These are phyloP conservation scores for Caligus rogercresseyi DNA, from an alignment of 1,140 invertebrate species.

Conservation along the genomic window DNA sequence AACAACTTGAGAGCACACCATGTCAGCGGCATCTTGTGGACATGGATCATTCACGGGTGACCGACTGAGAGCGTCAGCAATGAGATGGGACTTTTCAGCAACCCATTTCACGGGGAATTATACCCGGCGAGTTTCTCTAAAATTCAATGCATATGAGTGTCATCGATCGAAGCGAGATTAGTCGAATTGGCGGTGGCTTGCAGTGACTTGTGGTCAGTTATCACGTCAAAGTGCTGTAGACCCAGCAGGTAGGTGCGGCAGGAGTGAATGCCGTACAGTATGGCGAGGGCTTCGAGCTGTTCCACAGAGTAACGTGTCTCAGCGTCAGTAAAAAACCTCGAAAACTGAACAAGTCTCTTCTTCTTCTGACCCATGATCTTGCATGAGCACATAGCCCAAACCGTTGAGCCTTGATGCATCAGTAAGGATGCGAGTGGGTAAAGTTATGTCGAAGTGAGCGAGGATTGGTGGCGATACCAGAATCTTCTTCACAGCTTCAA, in stretches of 20 bases:
- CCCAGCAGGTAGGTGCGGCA: slow-evolving; percentile 24
- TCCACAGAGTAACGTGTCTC: slow-evolving; percentile 22
- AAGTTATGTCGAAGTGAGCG: background rate
- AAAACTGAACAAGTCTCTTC: background rate
- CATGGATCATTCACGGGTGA: background rate
- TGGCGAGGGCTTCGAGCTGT: slow-evolving; percentile 24
- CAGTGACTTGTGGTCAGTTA: slow-evolving; percentile 28
- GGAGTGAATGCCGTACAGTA: slow-evolving; percentile 23
- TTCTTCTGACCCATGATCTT: background rate
- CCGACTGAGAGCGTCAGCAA: background rate
- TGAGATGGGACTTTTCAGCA: background rate
- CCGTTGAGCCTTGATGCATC: background rate
- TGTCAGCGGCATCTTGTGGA: background rate
- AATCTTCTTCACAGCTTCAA: background rate
- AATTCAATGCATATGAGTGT: slow-evolving; percentile 16
- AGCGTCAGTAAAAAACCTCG: slow-evolving; percentile 20
- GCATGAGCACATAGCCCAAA: background rate
- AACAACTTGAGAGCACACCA: too few species aligned
- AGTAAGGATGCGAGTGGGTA: background rate
- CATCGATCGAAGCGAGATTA: slow-evolving; percentile 24
- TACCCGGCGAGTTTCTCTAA: background rate
- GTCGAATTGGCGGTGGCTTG: slow-evolving; percentile 24
- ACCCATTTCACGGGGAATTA: background rate
- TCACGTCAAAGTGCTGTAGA: slow-evolving; percentile 22
- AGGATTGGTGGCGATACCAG: background rate